These are phyloP conservation scores for Myzus persicae DNA, from an alignment of 1,140 invertebrate genomes.

Conservation along the genomic window DNA sequence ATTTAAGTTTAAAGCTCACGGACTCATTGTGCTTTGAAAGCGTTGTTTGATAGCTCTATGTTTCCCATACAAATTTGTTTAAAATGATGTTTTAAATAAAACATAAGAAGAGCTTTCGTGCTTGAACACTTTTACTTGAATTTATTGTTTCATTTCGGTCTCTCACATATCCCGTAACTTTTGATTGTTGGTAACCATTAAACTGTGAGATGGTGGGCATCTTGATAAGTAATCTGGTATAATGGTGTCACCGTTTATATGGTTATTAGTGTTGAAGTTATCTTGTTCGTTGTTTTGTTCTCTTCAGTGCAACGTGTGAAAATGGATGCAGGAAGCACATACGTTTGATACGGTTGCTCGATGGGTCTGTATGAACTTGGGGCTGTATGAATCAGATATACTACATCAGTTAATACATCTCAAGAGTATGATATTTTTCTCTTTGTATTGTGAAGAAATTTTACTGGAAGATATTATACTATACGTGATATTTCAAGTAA, in stretches of 20 bases:
- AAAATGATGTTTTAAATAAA: not conserved
- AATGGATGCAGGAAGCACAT: no score
- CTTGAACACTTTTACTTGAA: not conserved
- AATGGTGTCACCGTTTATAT: not conserved
- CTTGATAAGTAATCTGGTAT: not conserved
- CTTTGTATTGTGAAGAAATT: not conserved
- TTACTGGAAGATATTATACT: not conserved
- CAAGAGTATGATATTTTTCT: not conserved
- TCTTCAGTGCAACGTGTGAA: not conserved
- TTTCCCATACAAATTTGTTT: not conserved
- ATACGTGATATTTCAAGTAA: no score
- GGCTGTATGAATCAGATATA: no score
- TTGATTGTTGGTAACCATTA: not conserved
- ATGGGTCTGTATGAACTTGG: no score
- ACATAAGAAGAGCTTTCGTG: not conserved
- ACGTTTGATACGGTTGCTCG: no score
- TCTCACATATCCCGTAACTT: not conserved
- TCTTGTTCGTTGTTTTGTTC: not conserved
- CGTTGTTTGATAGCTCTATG: not conserved
- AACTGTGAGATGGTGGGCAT: not conserved
- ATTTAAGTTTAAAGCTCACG: not conserved
- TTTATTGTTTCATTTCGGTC: not conserved
- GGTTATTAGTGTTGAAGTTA: not conserved
- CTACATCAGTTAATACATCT: no score
- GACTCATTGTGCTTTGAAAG: not conserved